These are phyloP conservation scores for Bombyx mandarina DNA, from an alignment of 1,140 invertebrate genomes.

Conservation along the genomic window DNA sequence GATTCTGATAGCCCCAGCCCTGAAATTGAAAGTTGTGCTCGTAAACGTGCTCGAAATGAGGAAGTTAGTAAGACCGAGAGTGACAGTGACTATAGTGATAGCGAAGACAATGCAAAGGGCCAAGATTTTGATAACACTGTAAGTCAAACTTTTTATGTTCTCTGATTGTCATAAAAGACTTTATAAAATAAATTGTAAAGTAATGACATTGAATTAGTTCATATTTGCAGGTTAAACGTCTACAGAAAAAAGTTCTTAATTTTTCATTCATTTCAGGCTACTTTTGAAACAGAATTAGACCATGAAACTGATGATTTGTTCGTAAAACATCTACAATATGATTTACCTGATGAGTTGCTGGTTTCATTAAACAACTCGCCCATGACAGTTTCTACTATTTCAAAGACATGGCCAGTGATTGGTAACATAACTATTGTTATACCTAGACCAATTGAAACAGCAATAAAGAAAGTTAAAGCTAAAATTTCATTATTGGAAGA, in stretches of 20 bases:
- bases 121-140: background rate
- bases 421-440: constrained; percentile 74
- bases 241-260: background rate
- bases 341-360: constrained; percentile 74
- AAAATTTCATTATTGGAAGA: constrained; percentile 71
- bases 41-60: constrained; percentile 6
- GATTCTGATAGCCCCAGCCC: too few relatives aligned
- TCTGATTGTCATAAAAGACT: background rate
- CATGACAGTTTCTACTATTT: constrained; percentile 39
- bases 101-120: constrained; percentile 10
- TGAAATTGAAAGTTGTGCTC: constrained; percentile 4
- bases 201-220: background rate
- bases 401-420: constrained; percentile 72
- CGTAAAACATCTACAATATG: constrained; percentile 74
- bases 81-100: constrained; percentile 1
- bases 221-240: background rate
- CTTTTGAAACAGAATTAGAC: constrained; percentile 26
- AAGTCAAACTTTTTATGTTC: background rate
- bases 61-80: constrained; percentile 12
- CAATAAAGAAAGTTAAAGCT: constrained; percentile 39
- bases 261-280: background rate
- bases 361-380: constrained; percentile 68
- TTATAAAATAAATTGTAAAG: background rate
- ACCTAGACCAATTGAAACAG: constrained; percentile 62
- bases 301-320: constrained; percentile 73